These are phyloP conservation scores for Sinotaia quadrata DNA, from an alignment of 2,888 invertebrate species.

Conservation along the genomic window DNA sequence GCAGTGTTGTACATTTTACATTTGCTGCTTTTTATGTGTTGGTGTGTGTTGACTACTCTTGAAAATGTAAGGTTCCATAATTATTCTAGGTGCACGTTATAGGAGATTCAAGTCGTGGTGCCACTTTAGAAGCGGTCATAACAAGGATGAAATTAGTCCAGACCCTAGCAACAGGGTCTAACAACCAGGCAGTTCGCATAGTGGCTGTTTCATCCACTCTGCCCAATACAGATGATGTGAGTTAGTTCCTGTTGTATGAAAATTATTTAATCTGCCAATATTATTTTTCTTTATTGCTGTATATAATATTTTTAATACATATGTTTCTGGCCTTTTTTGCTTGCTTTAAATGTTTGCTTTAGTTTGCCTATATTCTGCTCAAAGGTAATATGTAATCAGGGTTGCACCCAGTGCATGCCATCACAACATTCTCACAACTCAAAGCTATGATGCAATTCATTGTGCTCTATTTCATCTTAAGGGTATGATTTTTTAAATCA, in stretches of 20 bases:
- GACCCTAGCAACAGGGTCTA: conserved; percentile 31
- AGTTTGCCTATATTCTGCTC: too few species aligned
- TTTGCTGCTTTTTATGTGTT: neutral
- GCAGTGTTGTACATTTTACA: neutral
- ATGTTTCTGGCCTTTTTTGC: too few species aligned
- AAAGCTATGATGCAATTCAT: too few species aligned
- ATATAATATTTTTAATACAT: too few species aligned
- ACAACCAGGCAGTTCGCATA: conserved; percentile 74
- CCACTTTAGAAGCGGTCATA: conserved; percentile 85
- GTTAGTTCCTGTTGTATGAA: too few species aligned
- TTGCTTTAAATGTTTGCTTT: too few species aligned
- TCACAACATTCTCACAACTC: too few species aligned
- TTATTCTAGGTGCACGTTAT: conserved; percentile 77
- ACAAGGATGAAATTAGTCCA: conserved; percentile 83
- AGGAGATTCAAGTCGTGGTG: conserved; percentile 81
- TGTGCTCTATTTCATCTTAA: too few species aligned
- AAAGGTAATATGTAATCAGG: too few species aligned
- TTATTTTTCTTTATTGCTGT: neutral
- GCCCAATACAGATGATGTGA: conserved; percentile 82
- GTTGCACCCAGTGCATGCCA: too few species aligned
- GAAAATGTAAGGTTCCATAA: neutral
- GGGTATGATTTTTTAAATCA: too few species aligned
- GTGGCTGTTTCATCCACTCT: conserved; percentile 86
- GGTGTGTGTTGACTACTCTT: too few species aligned
- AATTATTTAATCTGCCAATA: neutral